Evolutionary conservation across 2,113 vertebrate genomes (phyloP).

Genomic region (Alligator sinensis): DNA sequence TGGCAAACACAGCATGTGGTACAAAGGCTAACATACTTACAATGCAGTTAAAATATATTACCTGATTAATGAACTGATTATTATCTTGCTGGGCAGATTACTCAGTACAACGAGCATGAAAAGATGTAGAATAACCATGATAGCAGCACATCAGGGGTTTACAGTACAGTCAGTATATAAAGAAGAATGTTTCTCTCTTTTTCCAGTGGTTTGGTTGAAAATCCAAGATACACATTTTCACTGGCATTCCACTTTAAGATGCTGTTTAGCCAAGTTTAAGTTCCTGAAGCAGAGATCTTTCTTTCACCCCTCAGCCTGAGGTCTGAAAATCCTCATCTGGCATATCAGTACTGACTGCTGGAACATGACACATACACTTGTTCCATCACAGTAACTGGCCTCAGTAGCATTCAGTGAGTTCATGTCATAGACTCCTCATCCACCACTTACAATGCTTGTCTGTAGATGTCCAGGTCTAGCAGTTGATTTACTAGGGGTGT

Average conservation of each 20-base stretch:
- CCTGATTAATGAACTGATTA: neutral
- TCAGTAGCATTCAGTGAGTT: neutral
- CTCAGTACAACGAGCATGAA: neutral
- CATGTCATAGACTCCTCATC: neutral
- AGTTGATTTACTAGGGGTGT: neutral
- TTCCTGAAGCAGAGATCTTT: neutral
- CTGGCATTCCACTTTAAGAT: neutral
- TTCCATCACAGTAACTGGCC: neutral
- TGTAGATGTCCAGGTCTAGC: neutral
- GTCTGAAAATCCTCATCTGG: neutral
- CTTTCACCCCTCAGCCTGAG: accelerated
- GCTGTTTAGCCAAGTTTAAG: neutral
- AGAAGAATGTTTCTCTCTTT: neutral
- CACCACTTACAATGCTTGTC: neutral
- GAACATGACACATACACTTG: neutral
- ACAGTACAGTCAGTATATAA: neutral
- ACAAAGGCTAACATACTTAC: neutral
- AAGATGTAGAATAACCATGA: neutral
- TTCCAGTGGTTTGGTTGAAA: neutral
- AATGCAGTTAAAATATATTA: neutral
- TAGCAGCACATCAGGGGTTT: neutral
- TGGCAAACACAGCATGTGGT: neutral
- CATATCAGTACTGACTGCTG: neutral
- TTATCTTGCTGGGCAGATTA: neutral
- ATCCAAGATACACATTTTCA: neutral